Base-by-base conservation (phyloP, 2,888 invertebrate species). In the Lamellibrachia columna region DNA sequence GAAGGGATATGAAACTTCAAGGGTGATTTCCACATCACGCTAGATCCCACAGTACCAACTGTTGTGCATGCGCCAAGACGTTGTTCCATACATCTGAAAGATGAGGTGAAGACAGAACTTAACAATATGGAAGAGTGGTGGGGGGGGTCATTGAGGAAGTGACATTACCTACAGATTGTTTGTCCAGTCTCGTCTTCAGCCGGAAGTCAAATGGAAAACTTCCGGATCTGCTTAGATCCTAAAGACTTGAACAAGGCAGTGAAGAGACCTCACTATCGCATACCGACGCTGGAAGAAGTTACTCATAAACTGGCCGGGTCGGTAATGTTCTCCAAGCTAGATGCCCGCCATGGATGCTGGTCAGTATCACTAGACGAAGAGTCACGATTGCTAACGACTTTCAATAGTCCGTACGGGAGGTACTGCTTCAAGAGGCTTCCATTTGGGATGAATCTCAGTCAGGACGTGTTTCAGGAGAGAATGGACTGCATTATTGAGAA, bases 201-300 rank as follows among this genome's bases (percentile, higher is more conserved):
- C 40, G 40, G 40, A 40, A 40, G 40, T 90, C 90, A n/a, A 90
- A 90, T n/a, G 90, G 1, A 90, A 90, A 90, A 90, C 40, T 90
- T 90, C 22, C 52, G 93, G 15, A 91, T 93, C 53, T 93, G 93
- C 91, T 90, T 93, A 15, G 92, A 93, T 90, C 93, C 40, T 40
- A 40, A 40, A 40, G 0, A 40, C 40, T 40, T 40, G 40, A 40
- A 1, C 40, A 40, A 40, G 40, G 40, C 40, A 40, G 40, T 40
- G 40, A 40, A 40, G 40, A 40, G 40, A 40, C 40, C 40, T 40
- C 40, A 40, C 40, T 40, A 40, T 40, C 40, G 40, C 0, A 40
- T 40, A 40, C 40, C 40, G 40, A 40, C 40, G 40, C 40, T 40
- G 40, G 40, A 40, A 40, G 40, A 40, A 40, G 40, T 40, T 40